Conservation (phyloP, 1,140 invertebrate genomes). For the Pseudomyrmex gracilis region DNA sequence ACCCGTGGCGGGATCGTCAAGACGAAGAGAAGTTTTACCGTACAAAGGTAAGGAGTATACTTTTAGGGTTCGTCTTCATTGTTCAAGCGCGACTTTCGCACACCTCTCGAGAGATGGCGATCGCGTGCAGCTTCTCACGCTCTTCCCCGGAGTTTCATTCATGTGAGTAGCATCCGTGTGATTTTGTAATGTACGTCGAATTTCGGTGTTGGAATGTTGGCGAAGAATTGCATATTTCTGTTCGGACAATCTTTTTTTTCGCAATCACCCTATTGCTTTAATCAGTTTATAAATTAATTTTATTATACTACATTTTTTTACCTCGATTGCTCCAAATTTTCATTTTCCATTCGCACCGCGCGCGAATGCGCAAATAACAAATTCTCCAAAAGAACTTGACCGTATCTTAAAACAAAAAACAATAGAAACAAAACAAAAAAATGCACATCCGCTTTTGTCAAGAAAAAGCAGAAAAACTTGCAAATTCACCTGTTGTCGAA, state of each 20-base stretch:
- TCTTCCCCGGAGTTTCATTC: conserved; percentile 65
- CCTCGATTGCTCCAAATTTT: too few relatives aligned
- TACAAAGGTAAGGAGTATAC: conserved; percentile 83
- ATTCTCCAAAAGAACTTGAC: too few relatives aligned
- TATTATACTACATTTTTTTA: not conserved
- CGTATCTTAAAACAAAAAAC: not conserved
- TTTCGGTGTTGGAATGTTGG: conserved; percentile 54
- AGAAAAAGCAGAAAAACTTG: too few relatives aligned
- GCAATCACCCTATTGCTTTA: not conserved
- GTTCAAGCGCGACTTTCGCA: conserved; percentile 21
- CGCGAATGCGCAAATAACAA: too few relatives aligned
- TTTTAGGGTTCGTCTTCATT: not conserved
- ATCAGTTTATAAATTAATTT: conserved; percentile 7
- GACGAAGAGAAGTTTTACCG: conserved; percentile 79
- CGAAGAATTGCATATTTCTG: not conserved
- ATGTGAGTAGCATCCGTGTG: conserved; percentile 56
- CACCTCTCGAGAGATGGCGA: conserved; percentile 65
- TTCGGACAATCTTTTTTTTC: too few relatives aligned
- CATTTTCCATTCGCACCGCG: too few relatives aligned
- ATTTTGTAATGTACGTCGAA: conserved; percentile 63
- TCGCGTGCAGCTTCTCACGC: conserved; percentile 30
- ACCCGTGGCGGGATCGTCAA: conserved; percentile 36
- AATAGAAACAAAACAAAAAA: not conserved
- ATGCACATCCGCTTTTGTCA: not conserved
- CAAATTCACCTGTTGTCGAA: not conserved